Conservation (phyloP, 2,797 vertebrate species). For the Kryptolebias ocellatus region DNA sequence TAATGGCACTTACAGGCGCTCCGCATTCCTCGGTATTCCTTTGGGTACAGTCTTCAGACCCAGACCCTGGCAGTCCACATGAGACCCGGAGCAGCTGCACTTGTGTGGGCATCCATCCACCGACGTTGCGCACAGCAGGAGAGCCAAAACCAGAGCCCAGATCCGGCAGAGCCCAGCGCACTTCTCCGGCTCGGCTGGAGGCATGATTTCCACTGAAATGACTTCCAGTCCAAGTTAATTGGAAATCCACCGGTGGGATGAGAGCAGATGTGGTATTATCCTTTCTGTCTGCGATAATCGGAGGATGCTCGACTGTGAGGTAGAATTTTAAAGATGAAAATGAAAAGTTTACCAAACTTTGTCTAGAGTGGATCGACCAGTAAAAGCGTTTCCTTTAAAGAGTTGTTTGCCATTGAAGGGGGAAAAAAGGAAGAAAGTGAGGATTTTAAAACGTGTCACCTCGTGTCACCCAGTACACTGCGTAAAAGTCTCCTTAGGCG, state of each 20-base stretch:
- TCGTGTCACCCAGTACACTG: conserved; percentile 54
- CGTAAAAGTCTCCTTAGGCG: conserved; percentile 62
- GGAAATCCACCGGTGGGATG: conserved; percentile 34
- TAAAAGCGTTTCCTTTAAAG: conserved; percentile 42
- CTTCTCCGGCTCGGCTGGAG: conserved; percentile 59
- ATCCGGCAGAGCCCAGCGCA: conserved; percentile 64
- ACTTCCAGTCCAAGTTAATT: conserved; percentile 33
- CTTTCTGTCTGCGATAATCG: conserved; percentile 13
- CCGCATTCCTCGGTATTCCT: conserved; percentile 93
- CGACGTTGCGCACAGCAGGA: conserved; percentile 69
- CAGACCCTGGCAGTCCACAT: conserved; percentile 97
- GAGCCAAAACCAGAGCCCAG: conserved; percentile 62
- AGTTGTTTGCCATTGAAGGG: conserved; percentile 48
- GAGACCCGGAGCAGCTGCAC: conserved; percentile 95
- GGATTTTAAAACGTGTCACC: conserved; percentile 19
- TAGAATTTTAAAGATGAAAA: not conserved
- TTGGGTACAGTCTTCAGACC: conserved; percentile 90
- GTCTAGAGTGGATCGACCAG: conserved; percentile 28
- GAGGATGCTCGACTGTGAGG: conserved; percentile 6
- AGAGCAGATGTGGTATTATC: conserved; percentile 16
- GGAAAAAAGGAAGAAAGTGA: not conserved
- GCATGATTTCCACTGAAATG: conserved; percentile 72
- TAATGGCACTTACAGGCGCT: conserved; percentile 90
- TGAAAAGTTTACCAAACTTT: conserved; percentile 60
- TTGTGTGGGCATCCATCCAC: conserved; percentile 92